phyloP scores from a whole-genome alignment of 2,113 vertebrate species.

The Isurus oxyrinchus region DNA sequence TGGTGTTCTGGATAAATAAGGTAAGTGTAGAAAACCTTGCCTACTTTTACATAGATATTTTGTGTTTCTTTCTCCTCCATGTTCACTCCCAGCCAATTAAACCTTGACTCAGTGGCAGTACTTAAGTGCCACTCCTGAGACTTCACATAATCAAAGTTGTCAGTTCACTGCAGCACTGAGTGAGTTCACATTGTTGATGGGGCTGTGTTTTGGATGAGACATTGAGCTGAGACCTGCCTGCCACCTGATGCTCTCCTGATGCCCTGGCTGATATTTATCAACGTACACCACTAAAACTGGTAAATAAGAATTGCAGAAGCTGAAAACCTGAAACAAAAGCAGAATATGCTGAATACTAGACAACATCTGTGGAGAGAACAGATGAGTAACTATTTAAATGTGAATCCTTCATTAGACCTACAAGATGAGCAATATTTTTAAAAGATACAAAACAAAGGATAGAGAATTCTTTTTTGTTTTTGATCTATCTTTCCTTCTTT shows the following conservation, averaged over 20 bases:
- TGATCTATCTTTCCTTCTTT: background rate
- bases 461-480: background rate
- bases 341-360: background rate
- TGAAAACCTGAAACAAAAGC: background rate
- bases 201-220: background rate
- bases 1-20: conserved; percentile 99
- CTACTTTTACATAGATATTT: background rate
- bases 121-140: background rate
- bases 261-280: background rate
- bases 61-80: background rate
- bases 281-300: background rate
- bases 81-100: background rate
- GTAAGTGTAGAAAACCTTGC: conserved; percentile 50
- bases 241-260: background rate
- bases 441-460: background rate
- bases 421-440: background rate
- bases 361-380: background rate
- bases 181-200: background rate
- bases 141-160: background rate
- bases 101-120: background rate
- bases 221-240: background rate
- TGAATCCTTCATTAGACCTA: background rate
- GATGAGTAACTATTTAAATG: background rate
- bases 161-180: background rate
- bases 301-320: background rate